phyloP scores from a whole-genome alignment of 1,140 invertebrate species.

The Bombus haemorrhoidalis region DNA sequence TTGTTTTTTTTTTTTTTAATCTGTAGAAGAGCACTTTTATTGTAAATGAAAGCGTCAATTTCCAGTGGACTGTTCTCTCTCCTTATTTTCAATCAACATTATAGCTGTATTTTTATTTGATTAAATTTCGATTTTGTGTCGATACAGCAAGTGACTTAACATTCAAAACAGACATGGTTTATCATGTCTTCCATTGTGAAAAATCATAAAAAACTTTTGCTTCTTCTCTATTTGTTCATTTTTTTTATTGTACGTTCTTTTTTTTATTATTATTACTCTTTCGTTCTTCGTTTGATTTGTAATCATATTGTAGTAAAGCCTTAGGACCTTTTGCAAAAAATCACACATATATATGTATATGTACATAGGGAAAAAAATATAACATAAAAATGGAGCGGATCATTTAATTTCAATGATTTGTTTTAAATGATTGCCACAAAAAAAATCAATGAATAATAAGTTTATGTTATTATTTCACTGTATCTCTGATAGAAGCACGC shows the following conservation, averaged over 20 bases:
- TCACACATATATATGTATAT: constrained; percentile 30
- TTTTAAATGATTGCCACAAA: constrained; percentile 44
- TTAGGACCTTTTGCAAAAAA: constrained; percentile 27
- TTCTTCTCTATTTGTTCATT: constrained; percentile 7
- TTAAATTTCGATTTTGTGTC: neutral
- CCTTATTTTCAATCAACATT: neutral
- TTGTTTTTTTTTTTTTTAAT: neutral
- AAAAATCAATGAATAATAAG: constrained; percentile 10
- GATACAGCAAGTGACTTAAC: constrained; percentile 6
- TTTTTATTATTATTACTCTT: constrained; percentile 15
- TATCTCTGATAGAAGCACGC: constrained; percentile 27
- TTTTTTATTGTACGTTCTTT: neutral
- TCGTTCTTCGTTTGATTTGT: constrained; percentile 34
- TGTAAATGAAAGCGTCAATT: neutral
- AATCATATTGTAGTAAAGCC: constrained; percentile 31
- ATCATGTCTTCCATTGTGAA: neutral
- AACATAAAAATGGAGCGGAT: constrained; percentile 42
- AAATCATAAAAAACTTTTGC: neutral
- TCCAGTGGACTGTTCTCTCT: neutral
- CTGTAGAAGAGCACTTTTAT: neutral
- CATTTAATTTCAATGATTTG: constrained; percentile 48
- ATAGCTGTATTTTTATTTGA: constrained; percentile 12
- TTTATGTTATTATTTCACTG: constrained; percentile 31
- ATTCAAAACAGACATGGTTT: neutral
- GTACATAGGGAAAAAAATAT: constrained; percentile 32